Evolutionary conservation across 2,888 invertebrate genomes (phyloP).

Genomic region (Drosophila recens): DNA sequence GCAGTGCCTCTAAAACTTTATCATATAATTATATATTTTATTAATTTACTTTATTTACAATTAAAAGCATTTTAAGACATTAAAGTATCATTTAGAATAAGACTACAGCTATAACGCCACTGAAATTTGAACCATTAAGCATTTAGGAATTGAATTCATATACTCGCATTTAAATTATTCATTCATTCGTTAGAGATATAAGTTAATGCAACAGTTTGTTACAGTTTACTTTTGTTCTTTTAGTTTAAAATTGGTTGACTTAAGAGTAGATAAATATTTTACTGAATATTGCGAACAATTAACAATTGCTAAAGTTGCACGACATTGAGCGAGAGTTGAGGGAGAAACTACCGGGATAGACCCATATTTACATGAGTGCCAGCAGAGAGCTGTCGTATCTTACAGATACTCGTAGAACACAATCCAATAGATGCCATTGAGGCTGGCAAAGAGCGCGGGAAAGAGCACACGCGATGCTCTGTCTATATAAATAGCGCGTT

Average conservation of each 20-base stretch:
- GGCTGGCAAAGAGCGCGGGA: slow-evolving; percentile 89
- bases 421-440: slow-evolving; percentile 91
- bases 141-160: slow-evolving; percentile 70
- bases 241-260: slow-evolving; percentile 71
- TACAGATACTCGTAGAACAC: slow-evolving; percentile 90
- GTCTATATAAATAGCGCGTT: slow-evolving; percentile 90
- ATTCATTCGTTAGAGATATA: slow-evolving; percentile 35
- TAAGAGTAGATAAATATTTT: slow-evolving; percentile 51
- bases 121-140: slow-evolving; percentile 57
- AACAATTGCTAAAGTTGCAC: slow-evolving; percentile 58
- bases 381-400: slow-evolving; percentile 50
- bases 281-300: slow-evolving; percentile 59
- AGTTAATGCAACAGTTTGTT: slow-evolving; percentile 36
- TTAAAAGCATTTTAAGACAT: slow-evolving; percentile 74
- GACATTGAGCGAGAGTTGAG: slow-evolving; percentile 25
- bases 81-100: slow-evolving; percentile 57
- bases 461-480: slow-evolving; percentile 90
- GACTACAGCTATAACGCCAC: slow-evolving; percentile 54
- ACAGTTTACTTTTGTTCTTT: slow-evolving; percentile 10
- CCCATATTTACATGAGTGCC: slow-evolving; percentile 59
- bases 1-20: slow-evolving; percentile 7
- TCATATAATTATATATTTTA: not conserved
- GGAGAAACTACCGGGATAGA: slow-evolving; percentile 14
- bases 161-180: slow-evolving; percentile 34
- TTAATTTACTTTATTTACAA: slow-evolving; percentile 68